phyloP scores from a whole-genome alignment of 2,888 invertebrate genomes.

The Parapristionchus giblindavisi region DNA sequence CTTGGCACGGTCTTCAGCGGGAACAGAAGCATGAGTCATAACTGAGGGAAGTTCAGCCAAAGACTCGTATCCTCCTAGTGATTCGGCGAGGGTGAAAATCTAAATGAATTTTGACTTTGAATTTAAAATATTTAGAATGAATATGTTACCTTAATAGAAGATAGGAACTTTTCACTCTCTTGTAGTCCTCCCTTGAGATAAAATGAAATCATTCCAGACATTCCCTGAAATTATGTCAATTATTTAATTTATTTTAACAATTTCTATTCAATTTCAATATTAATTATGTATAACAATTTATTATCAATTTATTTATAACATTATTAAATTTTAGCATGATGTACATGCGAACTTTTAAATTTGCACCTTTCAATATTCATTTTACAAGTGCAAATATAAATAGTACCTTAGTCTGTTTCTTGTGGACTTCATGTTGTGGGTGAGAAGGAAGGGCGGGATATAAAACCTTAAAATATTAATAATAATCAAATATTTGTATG shows the following conservation, averaged over 20 bases:
- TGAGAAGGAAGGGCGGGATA: constrained; percentile 81
- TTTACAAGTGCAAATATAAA: background rate
- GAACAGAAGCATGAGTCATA: constrained; percentile 95
- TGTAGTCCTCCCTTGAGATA: constrained; percentile 82
- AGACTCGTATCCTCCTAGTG: constrained; percentile 93
- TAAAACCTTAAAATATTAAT: constrained; percentile 50
- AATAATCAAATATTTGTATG: background rate
- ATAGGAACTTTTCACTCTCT: constrained; percentile 81
- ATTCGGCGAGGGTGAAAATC: constrained; percentile 87
- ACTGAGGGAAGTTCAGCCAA: constrained; percentile 88
- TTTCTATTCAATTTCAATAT: background rate
- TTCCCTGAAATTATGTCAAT: constrained; percentile 75
- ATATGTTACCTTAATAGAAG: constrained; percentile 75
- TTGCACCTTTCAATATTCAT: too few relatives aligned
- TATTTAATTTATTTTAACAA: background rate
- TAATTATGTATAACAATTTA: too few relatives aligned
- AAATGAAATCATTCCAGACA: constrained; percentile 91
- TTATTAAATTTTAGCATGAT: too few relatives aligned
- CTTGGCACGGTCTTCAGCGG: constrained; percentile 78
- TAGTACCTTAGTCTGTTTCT: constrained; percentile 77
- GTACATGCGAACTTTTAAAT: too few relatives aligned
- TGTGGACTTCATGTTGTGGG: constrained; percentile 83
- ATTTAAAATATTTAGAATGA: background rate
- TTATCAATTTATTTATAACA: too few relatives aligned
- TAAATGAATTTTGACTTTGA: constrained; percentile 42